Conservation (phyloP, 2,888 invertebrate genomes). For the Patella ulyssiponensis region DNA sequence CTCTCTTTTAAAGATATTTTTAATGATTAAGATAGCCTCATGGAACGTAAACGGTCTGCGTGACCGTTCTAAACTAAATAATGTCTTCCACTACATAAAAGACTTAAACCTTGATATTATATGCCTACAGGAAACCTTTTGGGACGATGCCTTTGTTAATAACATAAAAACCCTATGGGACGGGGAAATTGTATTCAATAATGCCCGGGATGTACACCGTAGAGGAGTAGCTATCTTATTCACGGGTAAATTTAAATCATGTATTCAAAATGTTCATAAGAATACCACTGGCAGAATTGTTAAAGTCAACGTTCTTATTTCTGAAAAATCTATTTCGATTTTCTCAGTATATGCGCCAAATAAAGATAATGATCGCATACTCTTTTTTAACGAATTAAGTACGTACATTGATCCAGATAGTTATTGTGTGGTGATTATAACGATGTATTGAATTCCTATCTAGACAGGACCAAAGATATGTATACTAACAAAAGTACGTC, state of each 20-base stretch:
- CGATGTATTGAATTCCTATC: background rate
- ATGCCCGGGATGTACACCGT: background rate
- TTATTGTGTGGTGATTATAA: background rate
- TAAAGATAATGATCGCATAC: constrained; percentile 3
- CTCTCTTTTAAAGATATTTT: too few species aligned
- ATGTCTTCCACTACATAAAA: background rate
- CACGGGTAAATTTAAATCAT: background rate
- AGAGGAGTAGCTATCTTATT: constrained; percentile 22
- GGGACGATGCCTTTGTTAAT: constrained; percentile 2
- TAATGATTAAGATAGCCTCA: background rate
- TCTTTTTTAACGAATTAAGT: constrained; percentile 10
- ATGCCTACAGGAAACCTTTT: constrained; percentile 20
- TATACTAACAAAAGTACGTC: background rate
- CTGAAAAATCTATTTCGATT: constrained; percentile 15
- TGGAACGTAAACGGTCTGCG: background rate
- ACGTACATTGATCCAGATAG: background rate
- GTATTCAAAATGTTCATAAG: background rate
- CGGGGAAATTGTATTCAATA: constrained; percentile 1
- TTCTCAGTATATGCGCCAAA: constrained; percentile 26
- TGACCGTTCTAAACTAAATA: background rate
- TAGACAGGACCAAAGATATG: background rate
- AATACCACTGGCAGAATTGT: constrained; percentile 20
- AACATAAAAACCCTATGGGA: constrained; percentile 7
- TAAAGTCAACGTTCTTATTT: constrained; percentile 8
- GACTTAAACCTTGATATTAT: background rate